Conservation (phyloP, 2,113 vertebrate genomes). For the Pseudopodoces humilis region DNA sequence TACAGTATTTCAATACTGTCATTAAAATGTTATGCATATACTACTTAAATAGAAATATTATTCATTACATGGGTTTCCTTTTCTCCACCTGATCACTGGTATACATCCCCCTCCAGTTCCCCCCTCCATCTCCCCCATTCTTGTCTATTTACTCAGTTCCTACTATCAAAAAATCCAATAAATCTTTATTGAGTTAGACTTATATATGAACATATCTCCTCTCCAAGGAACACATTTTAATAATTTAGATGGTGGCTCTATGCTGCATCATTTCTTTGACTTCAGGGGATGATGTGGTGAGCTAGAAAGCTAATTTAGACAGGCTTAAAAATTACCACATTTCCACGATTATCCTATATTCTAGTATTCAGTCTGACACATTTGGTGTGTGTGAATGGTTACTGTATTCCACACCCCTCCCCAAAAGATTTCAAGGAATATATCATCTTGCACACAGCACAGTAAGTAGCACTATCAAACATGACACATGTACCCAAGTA, state of each 20-base stretch:
- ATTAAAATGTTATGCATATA: neutral
- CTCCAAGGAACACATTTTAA: slow-evolving; percentile 43
- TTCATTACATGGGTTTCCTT: neutral
- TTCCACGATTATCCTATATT: neutral
- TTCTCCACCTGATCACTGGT: neutral
- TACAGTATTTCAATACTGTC: neutral
- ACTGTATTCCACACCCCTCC: neutral
- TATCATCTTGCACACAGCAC: neutral
- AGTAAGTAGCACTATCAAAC: neutral
- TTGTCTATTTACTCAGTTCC: slow-evolving; percentile 15
- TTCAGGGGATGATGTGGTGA: neutral
- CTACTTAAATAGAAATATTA: neutral
- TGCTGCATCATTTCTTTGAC: slow-evolving; percentile 30
- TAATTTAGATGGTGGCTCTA: slow-evolving; percentile 34
- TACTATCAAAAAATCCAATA: slow-evolving; percentile 37
- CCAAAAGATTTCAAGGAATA: neutral
- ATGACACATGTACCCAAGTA: neutral
- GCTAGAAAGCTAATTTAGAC: slow-evolving; percentile 6
- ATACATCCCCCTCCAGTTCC: neutral
- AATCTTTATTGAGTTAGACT: slow-evolving; percentile 14
- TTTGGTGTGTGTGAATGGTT: neutral
- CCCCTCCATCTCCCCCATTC: rapidly evolving
- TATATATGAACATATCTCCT: neutral
- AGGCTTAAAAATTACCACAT: neutral
- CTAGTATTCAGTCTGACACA: neutral